Base-by-base conservation (phyloP, 1,140 invertebrate genomes). In the Vanessa tameamea region DNA sequence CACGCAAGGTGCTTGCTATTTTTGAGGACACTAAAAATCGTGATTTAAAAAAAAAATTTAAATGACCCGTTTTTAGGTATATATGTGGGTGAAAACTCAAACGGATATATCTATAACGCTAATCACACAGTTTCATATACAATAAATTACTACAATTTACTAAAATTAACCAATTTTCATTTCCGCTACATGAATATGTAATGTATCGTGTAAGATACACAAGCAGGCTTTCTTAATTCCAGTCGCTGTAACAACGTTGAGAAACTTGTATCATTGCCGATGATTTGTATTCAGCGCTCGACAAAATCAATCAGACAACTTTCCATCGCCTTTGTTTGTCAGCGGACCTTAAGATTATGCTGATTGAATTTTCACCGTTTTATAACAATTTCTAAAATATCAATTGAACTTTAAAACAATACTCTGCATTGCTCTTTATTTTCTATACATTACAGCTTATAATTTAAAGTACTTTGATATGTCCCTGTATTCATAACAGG, bases 261-360 rank as follows among this genome's bases (percentile, higher is more conserved):
- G 65, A 79, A 78, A 80, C 78, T 78, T 82, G 82, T 82, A 83
- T 80, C 82, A 86, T 91, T 88, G 87, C 86, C 77, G 79, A 78
- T 81, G 73, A 87, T 91, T 90, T 87, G 87, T 92, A 92, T 92
- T 88, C 90, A 84, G 79, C 67, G 77, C 77, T 72, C 78, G 81
- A 51, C 26, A 76, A 79, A 72, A 75, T 75, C 78, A 68, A 65
- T 64, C 67, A 75, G 81, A 75, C 81, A 83, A 90, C 90, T 92
- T 92, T 92, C 90, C 88, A 90, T 79, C 73, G 84, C 84, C 85
- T 90, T 90, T 90, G 87, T 88, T 78, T 80, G 81, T 66, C 79
- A 75, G 74, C 76, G 70, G 75, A 76, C 71, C 75, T 80, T 68
- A 81, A 86, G 84, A 83, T 87, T 82, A 77, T 76, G 73, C 64